Percentiles rank a stretch among this genome's conserved stretches.
phyloP scores from a whole-genome alignment of 2,797 vertebrate genomes.

The Artibeus jamaicensis region DNA sequence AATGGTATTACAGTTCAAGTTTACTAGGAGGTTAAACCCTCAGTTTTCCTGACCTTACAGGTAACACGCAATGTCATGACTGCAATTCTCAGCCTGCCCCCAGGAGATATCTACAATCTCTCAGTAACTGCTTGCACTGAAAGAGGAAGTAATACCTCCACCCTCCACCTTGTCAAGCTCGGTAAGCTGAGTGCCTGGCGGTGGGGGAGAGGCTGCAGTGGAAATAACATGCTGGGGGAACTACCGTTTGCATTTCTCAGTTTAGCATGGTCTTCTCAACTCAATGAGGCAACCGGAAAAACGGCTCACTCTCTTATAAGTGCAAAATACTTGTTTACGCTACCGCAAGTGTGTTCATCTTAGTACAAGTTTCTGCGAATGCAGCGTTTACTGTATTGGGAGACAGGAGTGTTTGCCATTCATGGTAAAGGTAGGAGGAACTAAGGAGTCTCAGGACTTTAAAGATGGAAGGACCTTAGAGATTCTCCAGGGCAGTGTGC shows the following conservation, averaged over 20 bases:
- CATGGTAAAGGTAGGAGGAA: not conserved
- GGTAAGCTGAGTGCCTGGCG: conserved; percentile 82
- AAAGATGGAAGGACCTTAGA: not conserved
- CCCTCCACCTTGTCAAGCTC: conserved; percentile 90
- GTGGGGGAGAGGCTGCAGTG: too few species aligned
- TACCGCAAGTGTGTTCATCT: not conserved
- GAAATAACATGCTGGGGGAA: not conserved
- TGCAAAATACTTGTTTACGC: not conserved
- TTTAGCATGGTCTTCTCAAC: not conserved
- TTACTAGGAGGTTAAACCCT: not conserved
- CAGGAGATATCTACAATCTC: conserved; percentile 97
- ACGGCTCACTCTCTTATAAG: not conserved
- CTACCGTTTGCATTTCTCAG: not conserved
- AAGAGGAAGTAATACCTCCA: conserved; percentile 91
- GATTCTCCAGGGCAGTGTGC: not conserved
- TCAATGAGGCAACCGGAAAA: not conserved
- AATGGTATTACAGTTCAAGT: not conserved
- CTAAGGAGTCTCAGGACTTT: not conserved
- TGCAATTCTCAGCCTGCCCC: conserved; percentile 90
- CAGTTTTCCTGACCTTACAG: conserved; percentile 78
- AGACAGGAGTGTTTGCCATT: not conserved
- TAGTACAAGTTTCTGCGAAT: not conserved
- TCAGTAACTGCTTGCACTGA: conserved; percentile 96
- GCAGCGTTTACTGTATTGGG: not conserved
- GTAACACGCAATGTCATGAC: conserved; percentile 93